Conservation (phyloP, 2,888 invertebrate genomes). For the Rhorus exstirpatorius region DNA sequence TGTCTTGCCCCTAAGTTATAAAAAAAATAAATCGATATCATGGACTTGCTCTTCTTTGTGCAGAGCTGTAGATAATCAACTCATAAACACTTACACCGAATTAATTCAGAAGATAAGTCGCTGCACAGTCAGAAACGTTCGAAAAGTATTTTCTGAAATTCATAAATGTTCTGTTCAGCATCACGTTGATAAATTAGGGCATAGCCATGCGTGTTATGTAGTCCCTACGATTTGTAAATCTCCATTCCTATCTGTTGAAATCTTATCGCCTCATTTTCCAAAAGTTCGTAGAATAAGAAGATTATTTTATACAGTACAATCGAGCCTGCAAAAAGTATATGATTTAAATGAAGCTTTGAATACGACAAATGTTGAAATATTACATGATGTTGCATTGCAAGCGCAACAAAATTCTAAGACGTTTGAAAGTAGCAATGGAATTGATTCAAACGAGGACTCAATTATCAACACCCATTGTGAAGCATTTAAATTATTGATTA, state of each 20-base stretch:
- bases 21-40: constrained; percentile 28
- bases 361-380: constrained; percentile 24
- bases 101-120: constrained; percentile 30
- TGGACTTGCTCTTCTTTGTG: constrained; percentile 50
- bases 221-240: constrained; percentile 59
- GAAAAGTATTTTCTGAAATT: constrained; percentile 18
- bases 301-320: constrained; percentile 48
- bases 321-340: constrained; percentile 22
- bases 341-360: constrained; percentile 48
- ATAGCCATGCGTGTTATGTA: constrained; percentile 58
- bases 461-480: constrained; percentile 51
- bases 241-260: constrained; percentile 56
- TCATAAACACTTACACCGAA: constrained; percentile 20
- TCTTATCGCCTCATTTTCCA: constrained; percentile 68
- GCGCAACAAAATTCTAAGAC: constrained; percentile 30
- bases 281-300: constrained; percentile 56
- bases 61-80: constrained; percentile 24
- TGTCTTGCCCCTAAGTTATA: constrained; percentile 37
- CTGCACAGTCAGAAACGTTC: constrained; percentile 47
- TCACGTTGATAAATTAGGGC: constrained; percentile 46
- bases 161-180: constrained; percentile 48
- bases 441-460: constrained; percentile 63
- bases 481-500: constrained; percentile 66
- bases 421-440: constrained; percentile 32
- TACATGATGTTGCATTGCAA: constrained; percentile 17